Evolutionary conservation across 2,113 vertebrate species (phyloP).

Genomic region (Antechinus flavipes): DNA sequence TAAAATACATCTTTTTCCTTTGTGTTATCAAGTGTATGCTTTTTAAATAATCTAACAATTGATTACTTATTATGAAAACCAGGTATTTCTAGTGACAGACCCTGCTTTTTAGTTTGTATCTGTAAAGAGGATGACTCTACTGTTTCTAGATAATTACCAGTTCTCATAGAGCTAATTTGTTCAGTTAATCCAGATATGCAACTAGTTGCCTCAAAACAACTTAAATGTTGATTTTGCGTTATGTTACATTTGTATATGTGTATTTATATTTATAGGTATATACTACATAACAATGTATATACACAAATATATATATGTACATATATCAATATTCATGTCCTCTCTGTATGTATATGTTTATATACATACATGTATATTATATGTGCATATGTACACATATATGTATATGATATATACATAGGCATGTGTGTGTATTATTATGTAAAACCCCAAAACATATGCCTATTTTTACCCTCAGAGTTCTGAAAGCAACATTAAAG

Average conservation of each 20-base stretch:
- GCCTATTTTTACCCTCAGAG: background rate
- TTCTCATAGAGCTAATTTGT: background rate
- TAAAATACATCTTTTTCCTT: background rate
- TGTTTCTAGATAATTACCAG: conserved; percentile 29
- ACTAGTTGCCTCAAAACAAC: background rate
- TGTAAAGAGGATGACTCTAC: conserved; percentile 26
- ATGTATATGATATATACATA: background rate
- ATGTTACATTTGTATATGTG: background rate
- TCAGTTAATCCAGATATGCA: background rate
- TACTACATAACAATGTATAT: background rate
- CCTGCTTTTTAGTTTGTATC: conserved; percentile 48
- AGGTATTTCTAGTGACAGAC: background rate
- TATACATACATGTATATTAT: too few species aligned
- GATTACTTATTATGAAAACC: conserved; percentile 56
- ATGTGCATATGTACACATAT: background rate
- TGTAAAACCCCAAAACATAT: background rate
- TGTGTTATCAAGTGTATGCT: background rate
- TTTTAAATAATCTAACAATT: background rate
- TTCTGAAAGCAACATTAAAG: background rate
- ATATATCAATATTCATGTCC: background rate
- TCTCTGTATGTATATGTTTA: too few species aligned
- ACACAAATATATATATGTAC: background rate
- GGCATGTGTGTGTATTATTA: background rate
- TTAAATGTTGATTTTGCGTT: background rate
- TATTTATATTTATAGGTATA: background rate